These are phyloP conservation scores for Eurytoma californica DNA, from an alignment of 2,888 invertebrate genomes.

Conservation along the genomic window DNA sequence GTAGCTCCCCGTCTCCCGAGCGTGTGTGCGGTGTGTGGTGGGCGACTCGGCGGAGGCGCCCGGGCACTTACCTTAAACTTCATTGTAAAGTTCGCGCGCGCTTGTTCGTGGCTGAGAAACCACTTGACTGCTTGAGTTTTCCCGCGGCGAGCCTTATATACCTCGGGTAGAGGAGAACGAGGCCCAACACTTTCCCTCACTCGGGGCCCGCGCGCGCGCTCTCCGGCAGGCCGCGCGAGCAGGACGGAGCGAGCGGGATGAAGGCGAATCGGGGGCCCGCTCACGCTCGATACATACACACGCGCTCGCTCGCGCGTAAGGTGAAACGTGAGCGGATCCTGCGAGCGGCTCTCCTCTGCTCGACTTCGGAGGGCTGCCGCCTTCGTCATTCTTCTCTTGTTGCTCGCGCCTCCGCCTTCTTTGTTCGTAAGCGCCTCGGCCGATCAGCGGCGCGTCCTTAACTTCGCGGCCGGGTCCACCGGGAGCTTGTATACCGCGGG, in stretches of 20 bases:
- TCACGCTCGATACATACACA: background rate
- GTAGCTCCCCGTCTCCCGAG: too few species aligned
- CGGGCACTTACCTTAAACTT: constrained; percentile 56
- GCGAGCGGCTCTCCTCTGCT: background rate
- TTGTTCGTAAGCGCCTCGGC: too few species aligned
- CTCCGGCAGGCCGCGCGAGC: constrained; percentile 30
- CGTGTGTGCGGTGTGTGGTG: too few species aligned
- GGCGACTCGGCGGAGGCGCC: background rate
- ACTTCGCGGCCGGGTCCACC: too few species aligned
- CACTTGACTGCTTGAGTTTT: constrained; percentile 57
- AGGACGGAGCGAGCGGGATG: constrained; percentile 1
- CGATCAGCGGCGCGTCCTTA: background rate
- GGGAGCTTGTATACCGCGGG: too few species aligned
- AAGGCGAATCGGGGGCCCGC: background rate
- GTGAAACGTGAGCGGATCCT: constrained; percentile 28
- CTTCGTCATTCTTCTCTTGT: background rate
- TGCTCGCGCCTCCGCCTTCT: too few species aligned
- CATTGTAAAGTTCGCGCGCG: constrained; percentile 54
- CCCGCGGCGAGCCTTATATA: constrained; percentile 56
- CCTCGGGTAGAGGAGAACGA: constrained; percentile 33
- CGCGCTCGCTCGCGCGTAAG: background rate
- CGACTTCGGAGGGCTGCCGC: constrained; percentile 9
- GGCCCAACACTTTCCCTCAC: constrained; percentile 56
- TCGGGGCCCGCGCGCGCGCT: constrained; percentile 16
- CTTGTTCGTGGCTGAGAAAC: constrained; percentile 49